Evolutionary conservation across 1,140 invertebrate genomes (phyloP).

Genomic region (Platyura marginata): DNA sequence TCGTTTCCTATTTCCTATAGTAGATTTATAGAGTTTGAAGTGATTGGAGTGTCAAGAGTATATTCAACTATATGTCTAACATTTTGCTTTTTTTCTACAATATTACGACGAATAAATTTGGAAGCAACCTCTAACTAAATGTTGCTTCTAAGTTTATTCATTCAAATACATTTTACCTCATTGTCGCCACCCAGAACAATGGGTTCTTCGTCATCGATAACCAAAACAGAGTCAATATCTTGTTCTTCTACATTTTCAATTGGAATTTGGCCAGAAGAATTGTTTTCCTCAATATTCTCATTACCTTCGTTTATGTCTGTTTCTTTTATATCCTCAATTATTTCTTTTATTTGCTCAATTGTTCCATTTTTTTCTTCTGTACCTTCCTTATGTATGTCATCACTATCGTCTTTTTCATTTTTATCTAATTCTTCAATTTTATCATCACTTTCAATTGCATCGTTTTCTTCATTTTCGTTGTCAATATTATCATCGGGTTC

Average conservation of each 20-base stretch:
- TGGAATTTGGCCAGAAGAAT: not conserved
- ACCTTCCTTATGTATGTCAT: slow-evolving; percentile 8
- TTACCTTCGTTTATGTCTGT: slow-evolving; percentile 5
- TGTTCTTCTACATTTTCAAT: not conserved
- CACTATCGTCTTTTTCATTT: slow-evolving; percentile 10
- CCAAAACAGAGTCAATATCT: slow-evolving; percentile 5
- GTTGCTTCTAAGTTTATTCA: too few relatives aligned
- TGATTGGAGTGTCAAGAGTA: too few relatives aligned
- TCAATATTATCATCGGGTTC: slow-evolving; percentile 1
- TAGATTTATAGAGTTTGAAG: too few relatives aligned
- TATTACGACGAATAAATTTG: too few relatives aligned
- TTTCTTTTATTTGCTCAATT: slow-evolving; percentile 7
- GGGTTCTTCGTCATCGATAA: not conserved
- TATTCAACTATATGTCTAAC: too few relatives aligned
- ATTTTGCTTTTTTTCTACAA: too few relatives aligned
- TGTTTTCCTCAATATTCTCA: not conserved
- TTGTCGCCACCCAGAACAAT: too few relatives aligned
- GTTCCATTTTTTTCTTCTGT: slow-evolving; percentile 9
- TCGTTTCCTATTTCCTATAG: slow-evolving; percentile 4
- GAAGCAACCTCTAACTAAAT: too few relatives aligned
- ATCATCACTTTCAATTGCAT: not conserved
- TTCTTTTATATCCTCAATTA: slow-evolving; percentile 6
- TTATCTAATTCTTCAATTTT: slow-evolving; percentile 3
- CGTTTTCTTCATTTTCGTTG: not conserved
- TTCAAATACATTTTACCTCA: too few relatives aligned